Percentiles rank a stretch among this genome's conserved stretches.
These are phyloP conservation scores for Psittacula cyanocephala DNA, from an alignment of 2,113 vertebrate species.

Conservation along the genomic window DNA sequence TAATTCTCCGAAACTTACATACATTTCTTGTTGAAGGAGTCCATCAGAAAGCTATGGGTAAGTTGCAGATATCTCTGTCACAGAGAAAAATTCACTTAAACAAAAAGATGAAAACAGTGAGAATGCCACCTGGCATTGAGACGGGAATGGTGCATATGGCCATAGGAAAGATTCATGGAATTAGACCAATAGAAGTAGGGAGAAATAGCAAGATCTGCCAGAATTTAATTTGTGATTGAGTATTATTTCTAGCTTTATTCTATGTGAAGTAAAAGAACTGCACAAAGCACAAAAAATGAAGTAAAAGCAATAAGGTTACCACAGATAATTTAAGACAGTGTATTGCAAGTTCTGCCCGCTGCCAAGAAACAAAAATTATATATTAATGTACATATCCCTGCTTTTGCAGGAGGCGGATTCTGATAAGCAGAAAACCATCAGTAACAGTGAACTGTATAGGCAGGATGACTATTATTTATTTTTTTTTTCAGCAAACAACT, in stretches of 20 bases:
- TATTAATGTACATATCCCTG: background rate
- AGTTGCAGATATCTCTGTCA: background rate
- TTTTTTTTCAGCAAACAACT: background rate
- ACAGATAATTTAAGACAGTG: background rate
- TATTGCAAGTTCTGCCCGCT: background rate
- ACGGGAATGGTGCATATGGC: background rate
- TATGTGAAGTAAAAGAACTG: background rate
- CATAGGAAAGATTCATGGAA: background rate
- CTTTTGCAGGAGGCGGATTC: background rate
- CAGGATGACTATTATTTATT: background rate
- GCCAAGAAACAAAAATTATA: background rate
- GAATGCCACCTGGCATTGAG: background rate
- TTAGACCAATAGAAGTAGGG: background rate
- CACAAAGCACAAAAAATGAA: background rate
- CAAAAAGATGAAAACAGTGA: background rate
- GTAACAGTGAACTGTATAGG: background rate
- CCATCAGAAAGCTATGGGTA: background rate
- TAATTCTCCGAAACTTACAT: background rate
- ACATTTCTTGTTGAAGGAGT: background rate
- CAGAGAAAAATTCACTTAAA: background rate
- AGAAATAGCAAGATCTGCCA: background rate
- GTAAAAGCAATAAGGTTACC: background rate
- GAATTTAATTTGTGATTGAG: background rate
- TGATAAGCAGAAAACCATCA: background rate
- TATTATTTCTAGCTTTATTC: background rate